Conservation (phyloP, 1,140 invertebrate genomes). For the Macrocentrus cingulum region DNA sequence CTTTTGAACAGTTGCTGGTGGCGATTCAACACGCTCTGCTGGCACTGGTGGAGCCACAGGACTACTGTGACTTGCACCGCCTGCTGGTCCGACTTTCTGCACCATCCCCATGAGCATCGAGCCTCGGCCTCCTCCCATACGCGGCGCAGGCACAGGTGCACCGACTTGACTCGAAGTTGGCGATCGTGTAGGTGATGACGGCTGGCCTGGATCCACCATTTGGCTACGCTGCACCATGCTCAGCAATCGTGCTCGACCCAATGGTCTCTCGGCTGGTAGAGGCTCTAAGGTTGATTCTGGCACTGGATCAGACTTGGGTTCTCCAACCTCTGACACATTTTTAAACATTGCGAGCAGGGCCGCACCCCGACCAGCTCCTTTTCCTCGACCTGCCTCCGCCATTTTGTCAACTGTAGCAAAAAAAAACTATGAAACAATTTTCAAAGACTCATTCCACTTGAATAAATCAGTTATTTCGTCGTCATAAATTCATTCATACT, state of each 20-base stretch:
- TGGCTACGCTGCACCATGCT: background rate
- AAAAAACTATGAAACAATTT: too few relatives aligned
- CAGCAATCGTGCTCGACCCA: background rate
- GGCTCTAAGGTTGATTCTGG: background rate
- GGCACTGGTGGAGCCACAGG: too few relatives aligned
- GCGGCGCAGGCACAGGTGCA: background rate
- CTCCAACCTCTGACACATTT: background rate
- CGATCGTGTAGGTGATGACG: background rate
- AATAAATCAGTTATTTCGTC: too few relatives aligned
- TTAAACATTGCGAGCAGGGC: conserved; percentile 10
- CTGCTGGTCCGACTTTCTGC: too few relatives aligned
- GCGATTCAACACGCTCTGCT: background rate
- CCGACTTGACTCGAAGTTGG: background rate
- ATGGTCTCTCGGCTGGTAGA: background rate
- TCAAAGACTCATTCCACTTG: too few relatives aligned
- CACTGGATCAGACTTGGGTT: background rate
- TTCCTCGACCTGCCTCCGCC: conserved; percentile 18
- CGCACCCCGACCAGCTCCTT: conserved; percentile 9
- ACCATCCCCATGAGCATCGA: too few relatives aligned
- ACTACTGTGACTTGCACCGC: too few relatives aligned
- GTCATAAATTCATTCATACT: too few relatives aligned
- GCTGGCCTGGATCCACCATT: background rate
- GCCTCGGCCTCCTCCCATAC: background rate
- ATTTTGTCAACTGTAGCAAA: conserved; percentile 10
- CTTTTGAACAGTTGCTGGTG: background rate